Conservation (phyloP, 2,113 vertebrate species). For the Misgurnus anguillicaudatus region DNA sequence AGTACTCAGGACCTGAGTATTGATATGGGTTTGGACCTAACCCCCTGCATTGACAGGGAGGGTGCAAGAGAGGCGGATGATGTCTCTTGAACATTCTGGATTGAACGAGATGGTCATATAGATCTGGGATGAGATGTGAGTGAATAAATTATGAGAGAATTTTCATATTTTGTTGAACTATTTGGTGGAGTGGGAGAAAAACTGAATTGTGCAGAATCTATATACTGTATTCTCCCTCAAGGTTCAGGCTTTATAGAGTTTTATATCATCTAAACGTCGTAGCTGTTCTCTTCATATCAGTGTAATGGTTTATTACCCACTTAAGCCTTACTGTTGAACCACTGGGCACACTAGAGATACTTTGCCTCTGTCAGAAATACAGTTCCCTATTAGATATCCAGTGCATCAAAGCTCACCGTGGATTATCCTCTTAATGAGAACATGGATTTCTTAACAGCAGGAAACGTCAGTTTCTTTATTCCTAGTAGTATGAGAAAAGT, state of each 20-base stretch:
- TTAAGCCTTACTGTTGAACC: conserved; percentile 26
- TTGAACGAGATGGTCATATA: too few relatives aligned
- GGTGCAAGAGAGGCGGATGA: too few relatives aligned
- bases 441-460: conserved; percentile 40
- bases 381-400: conserved; percentile 33
- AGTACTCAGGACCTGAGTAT: too few relatives aligned
- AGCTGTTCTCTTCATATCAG: conserved; percentile 11
- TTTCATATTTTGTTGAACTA: too few relatives aligned
- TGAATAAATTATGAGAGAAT: too few relatives aligned
- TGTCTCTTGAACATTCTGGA: too few relatives aligned
- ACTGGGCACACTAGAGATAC: conserved; percentile 13
- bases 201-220: background rate
- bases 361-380: conserved; percentile 27
- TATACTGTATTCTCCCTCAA: background rate
- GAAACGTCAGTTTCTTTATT: conserved; percentile 18
- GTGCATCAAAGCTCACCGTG: conserved; percentile 22
- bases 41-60: too few relatives aligned
- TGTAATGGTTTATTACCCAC: conserved; percentile 44
- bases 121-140: too few relatives aligned
- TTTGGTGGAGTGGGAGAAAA: background rate
- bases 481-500: conserved; percentile 30
- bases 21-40: too few relatives aligned
- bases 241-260: conserved; percentile 26
- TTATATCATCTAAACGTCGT: conserved; percentile 40
- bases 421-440: conserved; percentile 37